Evolutionary conservation across 92 coral and sea anemone genomes (phyloP), one percentile per base, ranked within the genome.

Genomic region (Porites evermanni): DNA sequence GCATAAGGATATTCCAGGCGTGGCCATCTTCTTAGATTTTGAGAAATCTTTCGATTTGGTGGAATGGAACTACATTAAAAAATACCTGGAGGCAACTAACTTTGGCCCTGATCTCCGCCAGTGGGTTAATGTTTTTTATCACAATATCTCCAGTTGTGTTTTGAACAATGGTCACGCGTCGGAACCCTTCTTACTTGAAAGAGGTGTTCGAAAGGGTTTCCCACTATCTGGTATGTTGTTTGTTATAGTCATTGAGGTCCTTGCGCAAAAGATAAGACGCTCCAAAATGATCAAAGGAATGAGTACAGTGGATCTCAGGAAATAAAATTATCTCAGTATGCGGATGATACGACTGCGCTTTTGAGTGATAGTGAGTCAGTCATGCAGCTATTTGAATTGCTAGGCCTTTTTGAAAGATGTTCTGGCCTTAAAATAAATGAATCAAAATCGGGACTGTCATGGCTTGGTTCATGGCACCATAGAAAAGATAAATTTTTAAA

Each of bases 311-410:
- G 64, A 60, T 14, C 18, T 65, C 69, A 69, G 52, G 74, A 24
- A 69, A 26, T 69, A 69, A 69, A 69, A 32, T 69, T 69, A 69
- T 69, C 52, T 69, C 74, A 69, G 14, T 69, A 69, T 67, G 74
- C 51, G 74, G 74, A 69, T 69, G 74, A 69, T 52, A 32, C 74
- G 52, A 69, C 51, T 26, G 74, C 74, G 51, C 74, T 69, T 10
- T 69, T 69, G 52, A 69, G 52, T 24, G 74, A 69, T 69, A 69
- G 74, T 69, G 52, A 69, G 52, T 69, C 51, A 4, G 74, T 26
- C 52, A 26, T 20, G 52, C 17, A 32, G 51, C 6, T 23, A 69
- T 69, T 69, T 14, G 50, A 23, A 5, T 1, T 3, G 51, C 13
- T 69, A 69, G 74, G 51, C 74, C 74, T 24, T 14, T 69, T 32